Evolutionary conservation across 2,113 vertebrate species (phyloP).

Genomic region (Menidia beryllina): DNA sequence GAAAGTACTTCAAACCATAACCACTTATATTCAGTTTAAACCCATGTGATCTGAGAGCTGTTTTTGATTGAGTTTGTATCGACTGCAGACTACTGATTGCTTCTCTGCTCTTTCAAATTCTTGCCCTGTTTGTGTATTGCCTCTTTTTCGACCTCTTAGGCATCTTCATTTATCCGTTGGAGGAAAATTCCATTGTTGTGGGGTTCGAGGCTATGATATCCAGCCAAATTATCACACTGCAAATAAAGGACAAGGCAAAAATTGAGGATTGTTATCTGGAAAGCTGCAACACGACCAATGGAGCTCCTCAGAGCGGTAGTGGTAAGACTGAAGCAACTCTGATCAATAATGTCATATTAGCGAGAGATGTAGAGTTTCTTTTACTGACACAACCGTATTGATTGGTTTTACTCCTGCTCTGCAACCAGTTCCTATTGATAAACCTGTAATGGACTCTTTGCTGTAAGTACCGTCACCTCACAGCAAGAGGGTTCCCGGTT

Average conservation of each 20-base stretch:
- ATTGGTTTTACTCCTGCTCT: neutral
- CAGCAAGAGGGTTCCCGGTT: too few relatives aligned
- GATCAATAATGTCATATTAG: slow-evolving; percentile 13
- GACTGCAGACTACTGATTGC: neutral
- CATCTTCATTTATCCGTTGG: slow-evolving; percentile 93
- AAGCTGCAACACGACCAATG: slow-evolving; percentile 72
- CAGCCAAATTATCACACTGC: slow-evolving; percentile 86
- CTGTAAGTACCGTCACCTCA: too few relatives aligned
- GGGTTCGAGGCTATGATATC: slow-evolving; percentile 92
- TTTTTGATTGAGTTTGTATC: slow-evolving; percentile 13
- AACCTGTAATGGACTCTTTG: too few relatives aligned
- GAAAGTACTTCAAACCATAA: neutral
- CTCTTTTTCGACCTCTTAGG: slow-evolving; percentile 74
- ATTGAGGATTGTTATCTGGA: slow-evolving; percentile 82
- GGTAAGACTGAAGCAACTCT: slow-evolving; percentile 77
- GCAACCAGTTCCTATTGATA: neutral
- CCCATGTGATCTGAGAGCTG: neutral
- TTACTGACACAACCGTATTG: neutral
- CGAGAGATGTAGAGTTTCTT: neutral
- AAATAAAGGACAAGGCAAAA: slow-evolving; percentile 95
- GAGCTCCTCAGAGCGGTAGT: slow-evolving; percentile 66
- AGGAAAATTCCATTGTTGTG: slow-evolving; percentile 88
- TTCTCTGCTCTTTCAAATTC: slow-evolving; percentile 10
- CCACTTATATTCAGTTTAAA: neutral
- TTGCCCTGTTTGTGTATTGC: neutral